phyloP scores from a whole-genome alignment of 2,888 invertebrate genomes.

The Heteromurus nitidus region DNA sequence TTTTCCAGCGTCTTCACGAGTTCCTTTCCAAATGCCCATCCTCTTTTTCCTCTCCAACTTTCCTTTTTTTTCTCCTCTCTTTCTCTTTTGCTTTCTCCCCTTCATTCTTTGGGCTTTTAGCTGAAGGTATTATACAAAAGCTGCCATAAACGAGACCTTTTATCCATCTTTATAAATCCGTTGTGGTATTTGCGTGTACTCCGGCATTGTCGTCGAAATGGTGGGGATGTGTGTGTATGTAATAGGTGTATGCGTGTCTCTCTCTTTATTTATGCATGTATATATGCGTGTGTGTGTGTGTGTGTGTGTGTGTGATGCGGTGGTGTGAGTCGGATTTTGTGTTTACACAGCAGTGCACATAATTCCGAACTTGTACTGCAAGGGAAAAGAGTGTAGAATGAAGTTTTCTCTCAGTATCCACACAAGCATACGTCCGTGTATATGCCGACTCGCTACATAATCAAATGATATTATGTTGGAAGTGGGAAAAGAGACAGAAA shows the following conservation, averaged over 20 bases:
- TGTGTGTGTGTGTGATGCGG: neutral
- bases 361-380: too few species aligned
- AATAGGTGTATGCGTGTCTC: conserved; percentile 10
- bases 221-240: neutral
- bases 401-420: too few species aligned
- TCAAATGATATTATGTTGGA: conserved; percentile 31
- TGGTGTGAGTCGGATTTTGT: neutral
- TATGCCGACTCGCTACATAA: conserved; percentile 1
- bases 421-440: too few species aligned
- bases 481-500: conserved; percentile 10
- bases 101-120: conserved; percentile 32
- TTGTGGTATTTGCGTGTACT: conserved; percentile 16
- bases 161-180: conserved; percentile 27
- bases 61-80: conserved; percentile 17
- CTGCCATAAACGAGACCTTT: conserved; percentile 27
- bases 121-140: conserved; percentile 9
- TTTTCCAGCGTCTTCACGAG: conserved; percentile 48
- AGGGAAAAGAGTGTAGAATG: too few species aligned
- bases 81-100: conserved; percentile 18
- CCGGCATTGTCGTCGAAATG: too few species aligned
- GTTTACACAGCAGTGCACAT: conserved; percentile 15
- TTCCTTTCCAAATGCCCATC: conserved; percentile 50
- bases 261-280: neutral
- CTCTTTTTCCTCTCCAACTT: conserved; percentile 18
- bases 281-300: neutral